Base-by-base conservation (phyloP, 92 coral and sea anemone genomes). In the Parazoanthus darwini region DNA sequence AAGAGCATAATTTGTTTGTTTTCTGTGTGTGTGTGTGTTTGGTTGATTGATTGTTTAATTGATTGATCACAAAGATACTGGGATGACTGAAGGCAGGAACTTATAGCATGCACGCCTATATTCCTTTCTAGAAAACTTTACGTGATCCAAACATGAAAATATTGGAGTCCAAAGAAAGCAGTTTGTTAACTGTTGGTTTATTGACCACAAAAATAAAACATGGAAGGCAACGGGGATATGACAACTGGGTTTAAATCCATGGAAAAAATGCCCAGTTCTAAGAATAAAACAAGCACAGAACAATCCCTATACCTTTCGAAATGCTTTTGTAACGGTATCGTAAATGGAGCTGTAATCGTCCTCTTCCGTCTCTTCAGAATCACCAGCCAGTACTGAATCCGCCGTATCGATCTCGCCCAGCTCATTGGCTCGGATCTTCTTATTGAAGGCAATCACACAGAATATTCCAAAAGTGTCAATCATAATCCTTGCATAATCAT, bases 401-500 rank as follows among this genome's bases (percentile, higher is more conserved):
- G 3, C 58, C n/a, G 8, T 15, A 5, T 70, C 78, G 44, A 4
- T 13, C 36, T 71, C 75, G 8, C 87, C 87, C 42, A 71, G 22
- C 2, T 84, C 87, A 65, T 82, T 65, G 43, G 79, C 29, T 70
- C 79, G 43, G n/a, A 44, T 44, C 56, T 84, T 84, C 25, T 70
- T 84, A 74, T 83, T 83, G 67, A 66, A 83, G n/a, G 87, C 87
- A 25, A 84, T 71, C 29, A 71, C n/a, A 46, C 87, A 84, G 63
- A 84, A 84, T 33, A 84, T 71, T 50, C 87, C 87, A 39, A 84
- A 84, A 84, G 78, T 66, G 67, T 84, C 87, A 14, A 70, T 71
- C 78, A 70, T 72, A 20, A 84, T 84, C 44, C 36, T 70, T 3
- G 22, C 87, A 8, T 79, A 33, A 74, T 84, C 87, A n/a, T 43